Conservation (phyloP, 2,888 invertebrate genomes). For the Agriotes lineatus region DNA sequence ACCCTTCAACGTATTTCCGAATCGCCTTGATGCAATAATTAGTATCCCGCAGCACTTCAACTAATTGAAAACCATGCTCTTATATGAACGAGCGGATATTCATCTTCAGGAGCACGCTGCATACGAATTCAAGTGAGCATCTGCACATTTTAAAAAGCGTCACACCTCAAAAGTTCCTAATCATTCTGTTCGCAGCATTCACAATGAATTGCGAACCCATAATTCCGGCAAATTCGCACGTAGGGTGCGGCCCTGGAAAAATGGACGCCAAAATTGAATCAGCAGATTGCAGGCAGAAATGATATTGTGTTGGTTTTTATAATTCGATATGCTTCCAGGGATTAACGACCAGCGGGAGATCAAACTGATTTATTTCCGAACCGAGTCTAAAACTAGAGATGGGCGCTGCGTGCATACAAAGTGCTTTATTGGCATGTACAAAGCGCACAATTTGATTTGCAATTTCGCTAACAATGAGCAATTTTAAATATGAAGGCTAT, state of each 20-base stretch:
- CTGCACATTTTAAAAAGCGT: slow-evolving; percentile 20
- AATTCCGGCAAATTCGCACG: slow-evolving; percentile 15
- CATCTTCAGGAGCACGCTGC: background rate
- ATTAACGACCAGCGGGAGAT: slow-evolving; percentile 19
- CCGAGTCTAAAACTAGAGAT: background rate
- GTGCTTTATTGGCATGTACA: too few species aligned
- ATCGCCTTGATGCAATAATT: background rate
- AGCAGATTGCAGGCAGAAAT: slow-evolving; percentile 28
- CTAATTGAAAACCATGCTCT: background rate
- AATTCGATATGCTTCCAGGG: slow-evolving; percentile 36
- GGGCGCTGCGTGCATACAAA: too few species aligned
- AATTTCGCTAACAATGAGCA: too few species aligned
- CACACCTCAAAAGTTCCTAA: slow-evolving; percentile 31
- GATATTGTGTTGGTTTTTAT: slow-evolving; percentile 38
- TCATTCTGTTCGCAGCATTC: slow-evolving; percentile 29
- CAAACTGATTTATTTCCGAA: slow-evolving; percentile 29
- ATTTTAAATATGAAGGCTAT: too few species aligned
- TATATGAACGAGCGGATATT: slow-evolving; percentile 7
- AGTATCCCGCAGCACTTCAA: background rate
- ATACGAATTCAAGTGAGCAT: slow-evolving; percentile 13
- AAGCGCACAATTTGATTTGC: too few species aligned
- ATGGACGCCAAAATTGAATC: slow-evolving; percentile 31
- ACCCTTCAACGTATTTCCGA: too few species aligned
- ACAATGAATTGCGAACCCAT: slow-evolving; percentile 26
- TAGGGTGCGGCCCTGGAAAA: slow-evolving; percentile 25